These are phyloP conservation scores for Rallus limicola DNA, from an alignment of 2,113 vertebrate species.

Conservation along the genomic window DNA sequence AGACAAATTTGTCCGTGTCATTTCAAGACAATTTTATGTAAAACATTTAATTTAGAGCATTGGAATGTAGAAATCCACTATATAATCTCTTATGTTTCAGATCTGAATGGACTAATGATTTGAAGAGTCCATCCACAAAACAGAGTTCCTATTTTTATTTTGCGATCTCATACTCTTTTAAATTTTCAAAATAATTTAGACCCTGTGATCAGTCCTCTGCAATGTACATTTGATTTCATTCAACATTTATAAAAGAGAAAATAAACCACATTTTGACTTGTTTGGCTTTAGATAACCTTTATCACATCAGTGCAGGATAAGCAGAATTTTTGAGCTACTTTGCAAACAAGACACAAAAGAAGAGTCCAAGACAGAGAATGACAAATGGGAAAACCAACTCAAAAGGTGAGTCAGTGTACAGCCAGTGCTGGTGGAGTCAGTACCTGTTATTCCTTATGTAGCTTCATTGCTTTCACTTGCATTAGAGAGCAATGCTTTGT, in stretches of 20 bases:
- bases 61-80: background rate
- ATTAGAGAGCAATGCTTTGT: background rate
- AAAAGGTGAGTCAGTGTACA: background rate
- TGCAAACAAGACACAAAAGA: background rate
- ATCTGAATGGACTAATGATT: background rate
- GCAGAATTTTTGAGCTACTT: background rate
- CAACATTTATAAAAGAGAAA: background rate
- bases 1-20: background rate
- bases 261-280: background rate
- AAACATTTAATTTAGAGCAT: background rate
- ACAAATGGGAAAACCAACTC: background rate
- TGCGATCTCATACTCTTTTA: background rate
- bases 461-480: background rate
- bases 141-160: background rate
- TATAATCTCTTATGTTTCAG: background rate
- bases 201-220: background rate
- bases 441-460: background rate
- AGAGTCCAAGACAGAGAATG: background rate
- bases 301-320: background rate
- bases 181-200: background rate
- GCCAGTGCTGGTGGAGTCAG: no score
- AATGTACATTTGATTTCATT: accelerated
- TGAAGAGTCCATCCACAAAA: background rate
- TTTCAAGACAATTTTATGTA: background rate
- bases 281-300: background rate